phyloP scores from a whole-genome alignment of 2,113 vertebrate genomes.

The Megaceryle torquata region DNA sequence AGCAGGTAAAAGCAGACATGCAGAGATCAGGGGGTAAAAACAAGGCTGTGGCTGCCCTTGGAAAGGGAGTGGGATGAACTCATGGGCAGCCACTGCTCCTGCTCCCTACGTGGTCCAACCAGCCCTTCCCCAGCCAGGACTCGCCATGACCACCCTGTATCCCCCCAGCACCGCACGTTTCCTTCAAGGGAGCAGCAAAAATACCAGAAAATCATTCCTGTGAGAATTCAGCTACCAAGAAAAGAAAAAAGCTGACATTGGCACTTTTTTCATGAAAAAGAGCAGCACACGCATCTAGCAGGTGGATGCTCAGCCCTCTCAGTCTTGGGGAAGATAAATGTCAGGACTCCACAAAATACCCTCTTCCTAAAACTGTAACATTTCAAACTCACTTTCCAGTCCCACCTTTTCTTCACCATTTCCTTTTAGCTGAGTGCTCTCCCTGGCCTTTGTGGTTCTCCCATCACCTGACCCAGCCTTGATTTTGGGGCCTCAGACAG shows the following conservation, averaged over 20 bases:
- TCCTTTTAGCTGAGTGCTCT: not conserved
- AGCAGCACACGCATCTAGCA: not conserved
- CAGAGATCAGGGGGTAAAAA: not conserved
- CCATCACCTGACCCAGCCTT: not conserved
- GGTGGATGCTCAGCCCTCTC: not conserved
- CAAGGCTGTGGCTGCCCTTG: accelerated
- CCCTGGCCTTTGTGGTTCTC: not conserved
- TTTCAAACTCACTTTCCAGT: not conserved
- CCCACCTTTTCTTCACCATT: not conserved
- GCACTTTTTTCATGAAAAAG: not conserved
- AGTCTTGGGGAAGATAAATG: not conserved
- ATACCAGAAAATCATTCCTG: not conserved
- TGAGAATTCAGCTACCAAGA: not conserved
- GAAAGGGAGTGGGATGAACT: not conserved
- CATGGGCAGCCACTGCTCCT: not conserved
- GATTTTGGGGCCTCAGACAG: not conserved
- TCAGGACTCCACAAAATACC: not conserved
- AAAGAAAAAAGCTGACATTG: not conserved
- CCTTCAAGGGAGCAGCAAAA: not conserved
- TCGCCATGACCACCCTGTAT: not conserved
- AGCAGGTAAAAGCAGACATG: not conserved
- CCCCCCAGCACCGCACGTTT: not conserved
- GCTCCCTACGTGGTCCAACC: not conserved
- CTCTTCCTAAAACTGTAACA: not conserved
- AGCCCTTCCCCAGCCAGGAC: not conserved